Base-by-base conservation (phyloP, 53 echinoderm and acorn worm species). In the Antedon mediterranea region DNA sequence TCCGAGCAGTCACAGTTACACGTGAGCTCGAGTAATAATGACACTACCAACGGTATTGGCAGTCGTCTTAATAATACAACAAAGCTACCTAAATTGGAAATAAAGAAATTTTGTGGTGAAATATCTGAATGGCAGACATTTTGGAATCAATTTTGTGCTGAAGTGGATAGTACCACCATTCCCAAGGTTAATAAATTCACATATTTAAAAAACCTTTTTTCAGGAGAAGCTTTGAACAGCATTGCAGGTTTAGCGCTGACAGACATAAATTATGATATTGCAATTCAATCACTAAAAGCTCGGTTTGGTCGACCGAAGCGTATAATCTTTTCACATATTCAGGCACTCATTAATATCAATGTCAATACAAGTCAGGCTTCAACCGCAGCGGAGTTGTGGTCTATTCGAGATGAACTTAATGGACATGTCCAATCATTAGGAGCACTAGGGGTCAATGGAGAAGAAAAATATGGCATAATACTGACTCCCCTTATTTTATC, bases 291-390 rank as follows among this genome's bases (percentile, higher is more conserved):
- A 30, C 23, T 75, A 28, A 43, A 81, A 37, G 81, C 74, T 31
- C 30, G 75, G 32, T 75, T 81, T 43, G 43, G 75, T 27, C 26
- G 43, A 28, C 75, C 81, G 30, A 81, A 81, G 32, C 43, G 81
- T 4, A 81, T 81, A 75, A 81, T 81, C 9, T 81, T 74, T 31
- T 3, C 75, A 8, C 75, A 81, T 27, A 81, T 81, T 15, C 43
- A 81, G 3, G 80, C 72, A 33, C 73, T 80, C 9, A 31, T 74
- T 18, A 81, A 81, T 75, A 81, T 81, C 75, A 43, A 30, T 31
- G 75, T 43, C 14, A 74, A 74, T 8, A 28, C 15, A 30, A 33
- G n/a, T n/a, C n/a, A 79, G 7, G 71, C 79, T 32, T 79, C 79
- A 31, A 79, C 31, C 0, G 20, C 15, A 0, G 71, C 79, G 30